Evolutionary conservation across 2,113 vertebrate species (phyloP), one percentile per base, ranked within the genome.

Genomic region (Cebus imitator): DNA sequence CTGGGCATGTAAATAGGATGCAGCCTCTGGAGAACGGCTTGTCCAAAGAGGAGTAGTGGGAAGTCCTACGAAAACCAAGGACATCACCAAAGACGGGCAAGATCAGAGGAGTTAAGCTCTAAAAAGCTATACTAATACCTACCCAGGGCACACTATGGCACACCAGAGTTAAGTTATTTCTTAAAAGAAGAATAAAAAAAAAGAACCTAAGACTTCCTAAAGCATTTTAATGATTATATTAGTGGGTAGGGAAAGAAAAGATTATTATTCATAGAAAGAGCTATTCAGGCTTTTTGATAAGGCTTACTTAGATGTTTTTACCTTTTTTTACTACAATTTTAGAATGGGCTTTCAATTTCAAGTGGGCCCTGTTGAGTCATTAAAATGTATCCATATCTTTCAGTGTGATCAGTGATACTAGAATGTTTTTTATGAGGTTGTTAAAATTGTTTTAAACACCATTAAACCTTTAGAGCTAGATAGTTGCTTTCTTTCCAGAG

Each of bases 361-460:
- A 97, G 91, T 97, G 66, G 96, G 84, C 96, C 94, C 97, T 96
- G 89, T 87, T 98, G 97, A 97, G 78, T 97, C 96, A 97, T 98
- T 97, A 98, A 98, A 98, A 98, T 94, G 97, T 97, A 96, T 94
- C 97, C 93, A 80, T 94, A 95, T 95, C 96, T 97, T 95, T 95
- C 97, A 95, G 55, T 78, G 68, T 97, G 96, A 98, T 97, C 96
- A 96, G 12, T 43, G 55, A 89, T 96, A 96, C 95, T 97, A 97
- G 96, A 97, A 82, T 82, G 73, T 52, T 98, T 96, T 98, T 98
- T 98, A 98, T 50, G 68, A 95, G 96, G 97, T 78, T 95, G 87
- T 97, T 98, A 98, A 98, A 98, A 96, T 84, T 98, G 95, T 97
- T 98, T 98, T 91, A 97, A 98, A 98, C 85, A 93, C 78, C 45